Evolutionary conservation across 1,140 invertebrate genomes (phyloP).

Genomic region (Lucilia sericata): DNA sequence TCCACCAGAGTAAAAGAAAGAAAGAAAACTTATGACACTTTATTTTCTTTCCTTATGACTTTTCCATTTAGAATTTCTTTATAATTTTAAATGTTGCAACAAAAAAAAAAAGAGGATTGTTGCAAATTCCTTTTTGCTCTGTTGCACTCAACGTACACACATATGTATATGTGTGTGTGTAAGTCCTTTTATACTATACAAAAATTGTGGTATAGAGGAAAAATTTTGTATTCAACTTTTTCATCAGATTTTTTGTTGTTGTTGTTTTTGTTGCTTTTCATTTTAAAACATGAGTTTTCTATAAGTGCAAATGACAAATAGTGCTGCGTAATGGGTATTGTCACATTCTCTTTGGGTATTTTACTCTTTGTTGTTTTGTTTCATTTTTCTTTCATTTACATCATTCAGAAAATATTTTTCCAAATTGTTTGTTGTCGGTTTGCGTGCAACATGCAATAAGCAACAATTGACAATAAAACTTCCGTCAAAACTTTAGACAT

Average conservation of each 20-base stretch:
- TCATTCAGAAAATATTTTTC: background rate
- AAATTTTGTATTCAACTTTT: background rate
- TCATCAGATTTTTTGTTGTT: background rate
- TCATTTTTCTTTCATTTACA: background rate
- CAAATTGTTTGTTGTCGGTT: background rate
- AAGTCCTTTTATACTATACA: background rate
- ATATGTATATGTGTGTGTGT: no score
- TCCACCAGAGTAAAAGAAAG: background rate
- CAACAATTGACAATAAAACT: constrained; percentile 40
- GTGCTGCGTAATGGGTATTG: constrained; percentile 37
- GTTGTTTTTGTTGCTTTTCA: no score
- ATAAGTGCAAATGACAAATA: constrained; percentile 23
- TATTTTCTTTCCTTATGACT: constrained; percentile 9
- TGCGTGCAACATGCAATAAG: constrained; percentile 29
- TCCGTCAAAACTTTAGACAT: constrained; percentile 32
- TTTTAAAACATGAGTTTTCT: background rate
- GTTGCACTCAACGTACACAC: background rate
- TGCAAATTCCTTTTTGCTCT: constrained; percentile 23
- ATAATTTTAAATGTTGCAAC: background rate
- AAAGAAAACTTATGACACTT: constrained; percentile 13
- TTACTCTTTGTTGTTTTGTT: background rate
- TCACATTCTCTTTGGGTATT: constrained; percentile 32
- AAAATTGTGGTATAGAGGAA: constrained; percentile 2
- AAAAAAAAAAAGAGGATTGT: background rate
- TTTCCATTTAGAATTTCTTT: background rate